Evolutionary conservation across 2,113 vertebrate species (phyloP).

Genomic region (Platichthys flesus): DNA sequence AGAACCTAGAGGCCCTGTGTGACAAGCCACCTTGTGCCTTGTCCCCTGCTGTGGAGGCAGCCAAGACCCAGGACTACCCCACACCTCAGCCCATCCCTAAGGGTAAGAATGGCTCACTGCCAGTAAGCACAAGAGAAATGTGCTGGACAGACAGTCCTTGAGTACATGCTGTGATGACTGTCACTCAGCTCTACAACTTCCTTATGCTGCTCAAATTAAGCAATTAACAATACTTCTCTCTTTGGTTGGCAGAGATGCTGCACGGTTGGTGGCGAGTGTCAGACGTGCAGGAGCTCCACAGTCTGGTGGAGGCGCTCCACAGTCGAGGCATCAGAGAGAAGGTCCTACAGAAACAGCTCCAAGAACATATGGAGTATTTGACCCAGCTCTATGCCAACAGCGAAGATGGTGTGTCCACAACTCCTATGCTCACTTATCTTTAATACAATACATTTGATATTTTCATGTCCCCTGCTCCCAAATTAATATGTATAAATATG

Average conservation of each 20-base stretch:
- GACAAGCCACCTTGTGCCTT: constrained; percentile 82
- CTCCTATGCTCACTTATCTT: constrained; percentile 5
- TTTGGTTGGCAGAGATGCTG: constrained; percentile 87
- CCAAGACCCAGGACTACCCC: constrained; percentile 89
- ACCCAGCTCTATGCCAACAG: constrained; percentile 87
- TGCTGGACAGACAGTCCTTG: constrained; percentile 11
- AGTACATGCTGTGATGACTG: constrained; percentile 18
- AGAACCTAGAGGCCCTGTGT: constrained; percentile 81
- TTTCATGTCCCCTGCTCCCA: neutral
- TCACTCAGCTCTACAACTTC: constrained; percentile 5
- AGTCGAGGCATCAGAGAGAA: constrained; percentile 93
- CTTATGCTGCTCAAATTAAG: neutral
- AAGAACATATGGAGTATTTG: constrained; percentile 94
- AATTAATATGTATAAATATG: neutral
- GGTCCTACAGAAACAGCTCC: constrained; percentile 94
- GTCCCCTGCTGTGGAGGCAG: constrained; percentile 82
- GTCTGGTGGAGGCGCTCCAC: constrained; percentile 63
- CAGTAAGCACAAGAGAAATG: constrained; percentile 10
- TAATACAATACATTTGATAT: neutral
- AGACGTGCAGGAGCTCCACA: constrained; percentile 87
- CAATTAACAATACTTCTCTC: neutral
- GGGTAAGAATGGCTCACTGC: constrained; percentile 78
- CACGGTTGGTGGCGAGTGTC: constrained; percentile 96
- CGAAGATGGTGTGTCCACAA: constrained; percentile 85
- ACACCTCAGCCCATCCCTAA: constrained; percentile 90